Conservation (phyloP, 2,113 vertebrate genomes). For the Suncus etruscus region DNA sequence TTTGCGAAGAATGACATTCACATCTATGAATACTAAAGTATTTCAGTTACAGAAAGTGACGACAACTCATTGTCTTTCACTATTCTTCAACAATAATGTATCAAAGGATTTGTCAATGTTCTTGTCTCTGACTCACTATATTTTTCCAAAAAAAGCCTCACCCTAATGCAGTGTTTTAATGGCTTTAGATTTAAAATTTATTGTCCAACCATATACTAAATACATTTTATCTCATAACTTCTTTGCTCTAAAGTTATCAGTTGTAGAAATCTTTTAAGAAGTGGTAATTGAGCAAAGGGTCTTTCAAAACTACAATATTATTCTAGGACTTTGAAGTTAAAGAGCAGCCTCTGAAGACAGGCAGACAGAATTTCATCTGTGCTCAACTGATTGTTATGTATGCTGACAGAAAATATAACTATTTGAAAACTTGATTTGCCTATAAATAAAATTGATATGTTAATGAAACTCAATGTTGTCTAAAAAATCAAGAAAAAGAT, state of each 20-base stretch:
- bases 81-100: not conserved
- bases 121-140: slow-evolving; percentile 29
- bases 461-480: not conserved
- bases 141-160: slow-evolving; percentile 12
- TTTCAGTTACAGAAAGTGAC: slow-evolving; percentile 61
- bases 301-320: not conserved
- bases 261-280: not conserved
- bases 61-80: slow-evolving; percentile 16
- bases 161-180: not conserved
- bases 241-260: not conserved
- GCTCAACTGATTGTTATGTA: not conserved
- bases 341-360: not conserved
- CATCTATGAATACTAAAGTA: slow-evolving; percentile 68
- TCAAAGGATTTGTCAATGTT: slow-evolving; percentile 45
- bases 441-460: not conserved
- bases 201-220: not conserved
- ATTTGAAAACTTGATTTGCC: not conserved
- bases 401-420: not conserved
- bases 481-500: not conserved
- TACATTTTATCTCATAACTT: not conserved
- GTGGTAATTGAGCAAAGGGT: too few relatives aligned
- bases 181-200: not conserved
- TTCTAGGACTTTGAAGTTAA: not conserved
- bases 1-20: slow-evolving; percentile 62
- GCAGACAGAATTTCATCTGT: not conserved